Base-by-base conservation (phyloP, 2,888 invertebrate genomes). In the Oegoconia quadripuncta region DNA sequence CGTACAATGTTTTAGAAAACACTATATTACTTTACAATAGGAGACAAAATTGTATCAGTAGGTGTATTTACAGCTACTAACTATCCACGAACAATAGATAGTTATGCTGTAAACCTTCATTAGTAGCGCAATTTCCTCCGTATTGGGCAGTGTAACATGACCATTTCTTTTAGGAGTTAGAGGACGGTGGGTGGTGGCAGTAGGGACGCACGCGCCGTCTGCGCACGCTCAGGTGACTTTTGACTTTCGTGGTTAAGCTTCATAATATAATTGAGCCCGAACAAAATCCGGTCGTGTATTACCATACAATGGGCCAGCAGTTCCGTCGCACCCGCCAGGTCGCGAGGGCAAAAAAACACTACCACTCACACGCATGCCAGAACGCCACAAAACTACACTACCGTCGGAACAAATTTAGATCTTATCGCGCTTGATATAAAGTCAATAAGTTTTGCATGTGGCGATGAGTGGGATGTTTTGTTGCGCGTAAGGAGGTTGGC, bases 251-350 rank as follows among this genome's bases (percentile, higher is more conserved):
- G 77, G 71, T 76, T 77, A 75, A 80, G 82, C 84, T 82, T 82
- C 84, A 82, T 86, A 84, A 84, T 86, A 81, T 87, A 87, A 86
- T 87, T 87, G 86, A 76, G 83, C 79, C 65, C 80, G 75, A 82
- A 86, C 83, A 70, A 83, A 87, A 86, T 86, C 84, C 87, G 82
- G 81, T 68, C 78, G 67, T 64, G 73, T 71, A 87, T 87, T 87
- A 86, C 74, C 87, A 87, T 87, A 87, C 86, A 87, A 87, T 87
- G 74, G 84, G 66, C 67, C 64, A 76, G 76, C 80, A 73, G 83
- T 83, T 82, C 82, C 84, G 83, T 72, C 76, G 81, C 79, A 74
- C 17, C 20, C 15, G 23, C 23, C 13, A 78, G 84, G 83, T 83
- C 86, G 82, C 61, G 78, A 72, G 75, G 83, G 75, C 84, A 84